Evolutionary conservation across 2,797 vertebrate genomes (phyloP).

Genomic region (Mus caroli): DNA sequence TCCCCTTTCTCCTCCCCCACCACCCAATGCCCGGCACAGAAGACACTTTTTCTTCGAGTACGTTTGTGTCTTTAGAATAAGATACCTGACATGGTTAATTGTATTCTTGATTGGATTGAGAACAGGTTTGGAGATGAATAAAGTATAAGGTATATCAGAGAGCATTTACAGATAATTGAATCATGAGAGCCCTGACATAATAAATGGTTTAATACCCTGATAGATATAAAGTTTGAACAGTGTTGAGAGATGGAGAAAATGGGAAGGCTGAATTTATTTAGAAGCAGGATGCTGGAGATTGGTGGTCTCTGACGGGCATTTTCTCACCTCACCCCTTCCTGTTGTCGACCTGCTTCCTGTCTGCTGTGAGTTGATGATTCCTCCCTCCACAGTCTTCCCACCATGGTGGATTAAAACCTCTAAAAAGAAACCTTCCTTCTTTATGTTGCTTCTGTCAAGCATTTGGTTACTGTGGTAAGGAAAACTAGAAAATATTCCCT

Average conservation of each 20-base stretch:
- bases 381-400: not conserved
- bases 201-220: not conserved
- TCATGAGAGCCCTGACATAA: not conserved
- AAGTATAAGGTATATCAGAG: not conserved
- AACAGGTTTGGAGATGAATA: not conserved
- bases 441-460: not conserved
- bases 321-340: not conserved
- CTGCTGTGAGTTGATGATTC: not conserved
- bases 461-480: not conserved
- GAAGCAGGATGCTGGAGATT: not conserved
- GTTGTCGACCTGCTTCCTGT: not conserved
- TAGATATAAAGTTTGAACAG: not conserved
- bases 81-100: not conserved
- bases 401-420: not conserved
- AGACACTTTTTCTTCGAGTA: not conserved
- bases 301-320: not conserved
- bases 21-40: too few relatives aligned
- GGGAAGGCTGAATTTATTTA: not conserved
- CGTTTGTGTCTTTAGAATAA: slow-evolving; percentile 39
- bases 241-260: not conserved
- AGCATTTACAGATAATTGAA: not conserved
- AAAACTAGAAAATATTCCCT: not conserved
- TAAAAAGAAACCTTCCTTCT: not conserved
- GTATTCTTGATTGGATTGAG: not conserved
- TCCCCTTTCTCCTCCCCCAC: not conserved